A percentile compares a stretch with the other conserved stretches of the same genome.
Evolutionary conservation across 2,888 invertebrate species (phyloP).

Genomic region (Agrypnus murinus): DNA sequence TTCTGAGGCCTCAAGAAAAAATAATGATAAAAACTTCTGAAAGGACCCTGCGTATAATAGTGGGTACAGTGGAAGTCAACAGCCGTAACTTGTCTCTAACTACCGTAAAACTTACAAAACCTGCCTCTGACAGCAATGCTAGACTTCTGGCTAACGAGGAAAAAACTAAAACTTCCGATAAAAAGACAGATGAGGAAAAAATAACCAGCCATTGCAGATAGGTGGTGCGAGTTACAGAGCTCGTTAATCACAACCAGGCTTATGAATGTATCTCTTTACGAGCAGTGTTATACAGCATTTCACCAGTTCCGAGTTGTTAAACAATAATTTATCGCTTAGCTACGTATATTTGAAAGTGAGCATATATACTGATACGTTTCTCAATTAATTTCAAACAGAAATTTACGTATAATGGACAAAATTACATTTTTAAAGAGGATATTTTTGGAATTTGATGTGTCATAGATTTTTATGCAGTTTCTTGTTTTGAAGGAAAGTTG

Average conservation of each 20-base stretch:
- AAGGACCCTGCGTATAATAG: conserved; percentile 25
- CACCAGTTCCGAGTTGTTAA: conserved; percentile 45
- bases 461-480: too few relatives aligned
- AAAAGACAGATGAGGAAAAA: conserved; percentile 53
- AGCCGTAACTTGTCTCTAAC: conserved; percentile 37
- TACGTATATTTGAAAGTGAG: conserved; percentile 40
- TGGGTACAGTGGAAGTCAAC: conserved; percentile 31
- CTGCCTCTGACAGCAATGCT: conserved; percentile 42
- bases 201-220: conserved; percentile 48
- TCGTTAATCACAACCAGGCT: conserved; percentile 50
- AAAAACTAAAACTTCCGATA: conserved; percentile 48
- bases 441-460: too few relatives aligned
- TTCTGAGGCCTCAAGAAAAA: conserved; percentile 3
- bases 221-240: conserved; percentile 46
- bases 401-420: not conserved
- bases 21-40: conserved; percentile 17
- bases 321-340: conserved; percentile 44
- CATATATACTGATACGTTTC: conserved; percentile 17
- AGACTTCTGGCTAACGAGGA: conserved; percentile 47
- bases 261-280: conserved; percentile 51
- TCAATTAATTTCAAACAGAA: conserved; percentile 21
- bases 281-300: conserved; percentile 43
- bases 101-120: conserved; percentile 40
- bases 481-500: too few relatives aligned
- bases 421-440: too few relatives aligned